Evolutionary conservation across 1,140 invertebrate species (phyloP), one percentile per base, ranked within the genome.

Genomic region (Sipha flava): DNA sequence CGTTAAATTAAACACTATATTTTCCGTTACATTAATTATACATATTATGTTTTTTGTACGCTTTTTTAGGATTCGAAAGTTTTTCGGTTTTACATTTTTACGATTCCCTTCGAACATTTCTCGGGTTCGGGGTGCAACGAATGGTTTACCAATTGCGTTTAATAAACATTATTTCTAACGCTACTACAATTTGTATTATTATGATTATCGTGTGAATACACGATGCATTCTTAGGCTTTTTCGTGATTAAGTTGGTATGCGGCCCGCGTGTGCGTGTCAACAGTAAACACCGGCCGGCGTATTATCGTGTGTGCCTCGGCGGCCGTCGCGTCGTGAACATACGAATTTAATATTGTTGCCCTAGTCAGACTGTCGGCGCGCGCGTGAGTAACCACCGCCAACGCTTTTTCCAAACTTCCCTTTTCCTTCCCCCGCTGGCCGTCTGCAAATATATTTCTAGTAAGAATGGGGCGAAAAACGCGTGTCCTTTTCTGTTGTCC

Each of bases 271-370:
- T 62, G 59, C n/a, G n/a, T n/a, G n/a, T n/a, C n/a, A n/a, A n/a
- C n/a, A n/a, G n/a, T 62, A 37, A 62, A 62, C 59, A 62, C 14
- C 52, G 52, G 21, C 52, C 52, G 52, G 10, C 52, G 52, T 16
- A 16, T 18, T 2, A 6, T 34, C 18, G 16, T 31, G 57, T 29
- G 54, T 59, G 29, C 57, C 59, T n/a, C 29, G 59, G 59, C 59
- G 40, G 40, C 14, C 9, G 59, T 12, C 59, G 57, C 57, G 31
- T 34, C 7, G 59, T 62, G 12, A 62, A 62, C 62, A 40, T 34
- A 66, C 34, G 62, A 66, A 66, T 66, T 66, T 66, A 40, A 23
- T 66, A 66, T 66, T 66, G 62, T 66, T 66, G 62, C 62, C 62
- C 62, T 66, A 66, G 62, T 66, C 62, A 66, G n/a, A 66, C 62